These are phyloP conservation scores for Eulithis testata DNA, from an alignment of 2,888 invertebrate species.

Conservation along the genomic window DNA sequence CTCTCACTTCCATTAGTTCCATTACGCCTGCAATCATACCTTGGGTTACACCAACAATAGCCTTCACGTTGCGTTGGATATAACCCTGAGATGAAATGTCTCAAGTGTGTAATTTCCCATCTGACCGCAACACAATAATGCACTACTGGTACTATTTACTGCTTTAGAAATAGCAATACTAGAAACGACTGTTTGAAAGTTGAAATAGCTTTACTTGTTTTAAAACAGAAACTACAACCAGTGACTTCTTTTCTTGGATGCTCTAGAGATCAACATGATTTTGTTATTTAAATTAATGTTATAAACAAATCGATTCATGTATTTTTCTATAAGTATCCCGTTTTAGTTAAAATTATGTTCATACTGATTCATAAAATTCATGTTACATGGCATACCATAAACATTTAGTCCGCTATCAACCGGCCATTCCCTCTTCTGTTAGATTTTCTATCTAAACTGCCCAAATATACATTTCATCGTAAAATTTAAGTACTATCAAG, in stretches of 20 bases:
- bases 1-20: slow-evolving; percentile 33
- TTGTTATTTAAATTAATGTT: neutral
- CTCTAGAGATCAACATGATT: neutral
- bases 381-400: neutral
- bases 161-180: slow-evolving; percentile 19
- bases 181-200: slow-evolving; percentile 17
- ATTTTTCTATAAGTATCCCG: neutral
- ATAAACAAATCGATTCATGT: neutral
- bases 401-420: neutral
- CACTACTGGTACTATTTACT: slow-evolving; percentile 5
- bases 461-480: slow-evolving; percentile 9
- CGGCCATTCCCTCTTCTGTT: neutral
- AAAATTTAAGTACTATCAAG: slow-evolving; percentile 17
- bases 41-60: slow-evolving; percentile 30
- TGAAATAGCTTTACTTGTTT: neutral
- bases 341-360: slow-evolving; percentile 1
- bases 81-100: slow-evolving; percentile 34
- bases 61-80: slow-evolving; percentile 21
- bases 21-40: slow-evolving; percentile 30
- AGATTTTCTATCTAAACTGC: neutral
- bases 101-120: slow-evolving; percentile 33
- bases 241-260: neutral
- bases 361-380: neutral
- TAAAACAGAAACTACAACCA: neutral
- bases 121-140: slow-evolving; percentile 27